Evolutionary conservation across 2,797 vertebrate species (phyloP).

Genomic region (Cyprinodon diabolis): DNA sequence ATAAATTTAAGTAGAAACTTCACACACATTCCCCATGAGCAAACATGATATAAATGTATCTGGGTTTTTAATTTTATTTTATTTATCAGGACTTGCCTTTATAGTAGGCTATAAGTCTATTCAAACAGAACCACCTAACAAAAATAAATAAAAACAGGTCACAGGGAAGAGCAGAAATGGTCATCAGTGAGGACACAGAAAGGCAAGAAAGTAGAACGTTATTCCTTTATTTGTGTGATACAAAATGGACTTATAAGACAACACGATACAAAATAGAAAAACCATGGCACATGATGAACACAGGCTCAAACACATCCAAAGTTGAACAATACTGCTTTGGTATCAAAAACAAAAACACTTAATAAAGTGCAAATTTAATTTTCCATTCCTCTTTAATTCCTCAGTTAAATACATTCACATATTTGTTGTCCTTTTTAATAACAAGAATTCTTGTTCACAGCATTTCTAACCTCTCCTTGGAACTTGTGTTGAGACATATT

Average conservation of each 20-base stretch:
- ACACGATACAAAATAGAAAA: conserved; percentile 85
- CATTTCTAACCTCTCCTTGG: conserved; percentile 52
- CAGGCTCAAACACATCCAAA: conserved; percentile 67
- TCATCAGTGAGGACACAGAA: conserved; percentile 37
- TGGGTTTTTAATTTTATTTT: conserved; percentile 45
- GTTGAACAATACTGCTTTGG: conserved; percentile 94
- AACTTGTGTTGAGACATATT: conserved; percentile 77
- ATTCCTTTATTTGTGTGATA: conserved; percentile 72
- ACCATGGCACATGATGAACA: conserved; percentile 80
- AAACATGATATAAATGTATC: conserved; percentile 46
- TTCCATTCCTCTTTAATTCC: conserved; percentile 67
- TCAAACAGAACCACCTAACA: conserved; percentile 58
- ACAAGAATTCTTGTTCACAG: conserved; percentile 83
- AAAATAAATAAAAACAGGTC: conserved; percentile 8
- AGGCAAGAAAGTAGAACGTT: conserved; percentile 33
- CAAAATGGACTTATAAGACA: conserved; percentile 80
- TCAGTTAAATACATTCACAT: conserved; percentile 83
- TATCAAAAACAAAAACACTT: conserved; percentile 82
- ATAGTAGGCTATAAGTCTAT: conserved; percentile 55
- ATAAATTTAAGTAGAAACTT: conserved; percentile 15
- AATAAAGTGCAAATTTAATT: conserved; percentile 89
- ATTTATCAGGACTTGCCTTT: conserved; percentile 43
- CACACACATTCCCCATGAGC: conserved; percentile 12
- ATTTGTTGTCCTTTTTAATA: conserved; percentile 61
- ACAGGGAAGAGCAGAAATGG: neutral